These are phyloP conservation scores for Gasterosteus nipponicus DNA, from an alignment of 2,113 vertebrate species.

Conservation along the genomic window DNA sequence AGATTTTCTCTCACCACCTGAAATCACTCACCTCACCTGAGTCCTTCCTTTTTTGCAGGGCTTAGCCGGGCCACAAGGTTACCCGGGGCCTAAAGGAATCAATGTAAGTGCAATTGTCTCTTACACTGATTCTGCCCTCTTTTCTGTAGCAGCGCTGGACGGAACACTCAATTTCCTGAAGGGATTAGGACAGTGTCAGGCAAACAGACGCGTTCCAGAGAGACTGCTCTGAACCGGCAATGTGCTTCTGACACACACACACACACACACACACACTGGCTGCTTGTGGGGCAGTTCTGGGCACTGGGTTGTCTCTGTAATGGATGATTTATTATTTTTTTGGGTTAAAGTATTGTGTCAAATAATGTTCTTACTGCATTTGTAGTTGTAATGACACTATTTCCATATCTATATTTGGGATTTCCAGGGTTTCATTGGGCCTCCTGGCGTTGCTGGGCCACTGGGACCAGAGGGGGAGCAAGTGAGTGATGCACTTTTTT, in stretches of 20 bases:
- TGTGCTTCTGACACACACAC: conserved; percentile 24
- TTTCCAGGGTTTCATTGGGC: conserved; percentile 94
- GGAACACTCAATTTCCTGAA: conserved; percentile 69
- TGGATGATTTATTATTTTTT: conserved; percentile 32
- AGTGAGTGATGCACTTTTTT: conserved; percentile 80
- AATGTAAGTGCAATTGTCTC: conserved; percentile 85
- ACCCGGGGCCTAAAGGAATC: conserved; percentile 92
- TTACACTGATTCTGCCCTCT: conserved; percentile 3
- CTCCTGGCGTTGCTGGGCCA: conserved; percentile 89
- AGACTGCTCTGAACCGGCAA: conserved; percentile 22
- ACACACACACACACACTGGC: conserved; percentile 8
- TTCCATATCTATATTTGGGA: conserved; percentile 9
- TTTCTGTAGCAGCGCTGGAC: conserved; percentile 20
- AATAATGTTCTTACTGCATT: not conserved
- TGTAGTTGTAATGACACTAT: not conserved
- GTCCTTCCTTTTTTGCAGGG: conserved; percentile 83
- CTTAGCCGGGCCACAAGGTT: conserved; percentile 92
- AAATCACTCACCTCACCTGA: conserved; percentile 43
- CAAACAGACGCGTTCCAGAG: conserved; percentile 24
- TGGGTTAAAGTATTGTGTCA: not conserved
- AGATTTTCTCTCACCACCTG: not conserved
- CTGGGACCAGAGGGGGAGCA: conserved; percentile 90
- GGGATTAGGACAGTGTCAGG: conserved; percentile 59
- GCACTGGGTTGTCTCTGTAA: conserved; percentile 35
- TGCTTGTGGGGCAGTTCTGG: conserved; percentile 28